Evolutionary conservation across 1,140 invertebrate species (phyloP), one percentile per base, ranked within the genome.

Genomic region (Teleogryllus occipitalis): DNA sequence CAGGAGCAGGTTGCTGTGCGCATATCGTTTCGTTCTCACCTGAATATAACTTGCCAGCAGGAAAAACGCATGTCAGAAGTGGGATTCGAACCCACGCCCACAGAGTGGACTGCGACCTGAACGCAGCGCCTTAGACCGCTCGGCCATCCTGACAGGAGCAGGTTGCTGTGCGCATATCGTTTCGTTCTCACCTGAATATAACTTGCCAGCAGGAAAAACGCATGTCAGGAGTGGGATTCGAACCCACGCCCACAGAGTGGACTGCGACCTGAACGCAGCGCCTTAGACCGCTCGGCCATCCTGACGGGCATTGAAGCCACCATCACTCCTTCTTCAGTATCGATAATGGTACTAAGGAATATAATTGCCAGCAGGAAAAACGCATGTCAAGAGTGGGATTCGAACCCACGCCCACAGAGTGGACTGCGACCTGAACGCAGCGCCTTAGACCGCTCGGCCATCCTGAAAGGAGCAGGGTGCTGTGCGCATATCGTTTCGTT

Each of bases 191-290:
- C n/a, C n/a, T n/a, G n/a, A n/a, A n/a, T n/a, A n/a, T n/a, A n/a
- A n/a, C n/a, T n/a, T n/a, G n/a, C n/a, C n/a, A n/a, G n/a, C n/a
- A n/a, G n/a, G n/a, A n/a, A n/a, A n/a, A n/a, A n/a, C n/a, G n/a
- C n/a, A n/a, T 75, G 74, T 77, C 77, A 78, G 77, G 77, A 78
- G 77, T 65, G 54, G 77, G 77, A 78, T 78, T 78, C 77, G 77
- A 78, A 78, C 77, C 77, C 77, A 78, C 77, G 77, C 77, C 77
- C 77, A 78, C 77, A 78, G 54, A 92, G 91, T 91, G 92, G 92
- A 95, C 93, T 94, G 92, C 93, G 92, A 95, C 93, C 93, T 95
- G 93, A 95, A 94, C 93, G 93, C 92, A 95, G 93, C 93, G 93
- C 93, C 93, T 95, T 95, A 93, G 93, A 94, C 92, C 93, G 90